Conservation (phyloP, 2,113 vertebrate genomes). For the Sylvilagus bachmani region DNA sequence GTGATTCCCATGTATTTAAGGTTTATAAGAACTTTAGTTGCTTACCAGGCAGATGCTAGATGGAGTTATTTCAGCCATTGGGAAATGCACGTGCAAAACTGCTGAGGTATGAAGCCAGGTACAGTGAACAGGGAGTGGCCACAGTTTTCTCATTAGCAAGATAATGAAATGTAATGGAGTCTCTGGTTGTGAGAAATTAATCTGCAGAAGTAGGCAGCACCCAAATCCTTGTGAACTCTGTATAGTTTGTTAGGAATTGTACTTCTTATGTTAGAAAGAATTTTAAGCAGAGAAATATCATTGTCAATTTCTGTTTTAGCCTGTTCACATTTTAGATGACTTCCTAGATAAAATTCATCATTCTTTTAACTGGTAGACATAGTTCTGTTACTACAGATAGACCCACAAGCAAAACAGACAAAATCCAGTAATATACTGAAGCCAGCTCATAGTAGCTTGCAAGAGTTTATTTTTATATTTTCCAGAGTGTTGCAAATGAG, state of each 20-base stretch:
- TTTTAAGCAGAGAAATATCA: conserved; percentile 13
- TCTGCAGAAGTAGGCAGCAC: not conserved
- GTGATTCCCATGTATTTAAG: not conserved
- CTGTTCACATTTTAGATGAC: not conserved
- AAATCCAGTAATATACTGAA: not conserved
- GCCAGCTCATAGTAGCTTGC: not conserved
- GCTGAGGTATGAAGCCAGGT: not conserved
- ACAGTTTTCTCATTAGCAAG: not conserved
- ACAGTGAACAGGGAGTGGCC: not conserved
- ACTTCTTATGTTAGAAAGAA: not conserved
- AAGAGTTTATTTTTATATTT: not conserved
- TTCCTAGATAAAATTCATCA: not conserved
- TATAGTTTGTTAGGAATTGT: not conserved
- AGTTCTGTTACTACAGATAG: not conserved
- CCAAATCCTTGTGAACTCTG: not conserved
- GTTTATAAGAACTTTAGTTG: not conserved
- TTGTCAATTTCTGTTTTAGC: not conserved
- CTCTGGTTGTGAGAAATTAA: not conserved
- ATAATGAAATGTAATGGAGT: not conserved
- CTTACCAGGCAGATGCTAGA: not conserved
- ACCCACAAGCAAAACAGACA: conserved; percentile 2
- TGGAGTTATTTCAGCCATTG: not conserved
- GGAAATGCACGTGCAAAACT: not conserved
- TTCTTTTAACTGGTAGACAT: not conserved
- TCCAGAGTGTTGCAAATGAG: conserved; percentile 1